These are phyloP conservation scores for Drymonia ruficornis DNA, from an alignment of 2,888 invertebrate species.

Conservation along the genomic window DNA sequence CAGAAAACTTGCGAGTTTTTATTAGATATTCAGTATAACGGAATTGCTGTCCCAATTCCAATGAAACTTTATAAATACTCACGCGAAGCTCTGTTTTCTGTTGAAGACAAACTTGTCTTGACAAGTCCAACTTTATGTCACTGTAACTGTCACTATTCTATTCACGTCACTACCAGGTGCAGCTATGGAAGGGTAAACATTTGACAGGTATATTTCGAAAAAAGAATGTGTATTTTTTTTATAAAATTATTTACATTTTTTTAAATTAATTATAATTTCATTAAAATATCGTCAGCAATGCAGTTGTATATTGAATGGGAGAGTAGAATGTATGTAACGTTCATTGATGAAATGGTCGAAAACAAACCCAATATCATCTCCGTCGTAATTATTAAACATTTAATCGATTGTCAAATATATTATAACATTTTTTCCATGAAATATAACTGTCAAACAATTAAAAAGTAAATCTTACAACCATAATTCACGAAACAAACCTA, in stretches of 20 bases:
- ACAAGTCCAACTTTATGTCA: not conserved
- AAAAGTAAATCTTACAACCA: slow-evolving; percentile 18
- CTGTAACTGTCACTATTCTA: slow-evolving; percentile 9
- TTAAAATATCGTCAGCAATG: not conserved
- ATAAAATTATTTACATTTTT: not conserved
- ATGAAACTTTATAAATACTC: too few species aligned
- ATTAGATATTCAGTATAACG: too few species aligned
- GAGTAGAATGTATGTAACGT: too few species aligned
- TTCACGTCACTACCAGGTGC: too few species aligned
- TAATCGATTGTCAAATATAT: not conserved
- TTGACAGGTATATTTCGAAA: slow-evolving; percentile 27
- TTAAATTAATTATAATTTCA: not conserved
- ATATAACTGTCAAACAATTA: slow-evolving; percentile 34
- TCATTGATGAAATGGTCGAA: too few species aligned
- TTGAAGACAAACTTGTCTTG: slow-evolving; percentile 1
- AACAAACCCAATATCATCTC: too few species aligned
- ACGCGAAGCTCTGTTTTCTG: too few species aligned
- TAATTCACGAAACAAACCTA: slow-evolving; percentile 22
- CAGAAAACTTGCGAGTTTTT: slow-evolving; percentile 4
- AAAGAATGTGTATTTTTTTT: not conserved
- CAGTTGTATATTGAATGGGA: too few species aligned
- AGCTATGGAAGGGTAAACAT: slow-evolving; percentile 9
- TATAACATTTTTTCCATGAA: slow-evolving; percentile 1
- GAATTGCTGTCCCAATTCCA: too few species aligned
- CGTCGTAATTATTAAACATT: too few species aligned